A percentile compares a stretch with the other conserved stretches of the same genome.
These are phyloP conservation scores for Aix galericulata DNA, from an alignment of 2,113 vertebrate genomes.

Conservation along the genomic window DNA sequence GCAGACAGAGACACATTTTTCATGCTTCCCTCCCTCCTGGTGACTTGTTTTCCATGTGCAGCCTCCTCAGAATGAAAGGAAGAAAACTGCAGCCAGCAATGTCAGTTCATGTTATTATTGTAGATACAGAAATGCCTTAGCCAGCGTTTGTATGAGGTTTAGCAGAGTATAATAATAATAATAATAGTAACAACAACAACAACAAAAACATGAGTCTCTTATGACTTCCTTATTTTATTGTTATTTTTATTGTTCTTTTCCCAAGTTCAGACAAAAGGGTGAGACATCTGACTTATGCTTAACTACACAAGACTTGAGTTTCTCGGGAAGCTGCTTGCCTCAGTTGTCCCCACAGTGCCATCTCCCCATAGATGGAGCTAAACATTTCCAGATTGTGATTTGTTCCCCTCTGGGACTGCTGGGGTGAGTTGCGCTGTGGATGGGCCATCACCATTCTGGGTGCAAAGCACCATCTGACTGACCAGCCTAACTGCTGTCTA, in stretches of 20 bases:
- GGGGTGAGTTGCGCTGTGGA: not conserved
- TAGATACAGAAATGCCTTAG: constrained; percentile 41
- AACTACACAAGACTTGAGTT: not conserved
- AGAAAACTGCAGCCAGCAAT: not conserved
- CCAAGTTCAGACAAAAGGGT: constrained; percentile 11
- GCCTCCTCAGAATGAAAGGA: constrained; percentile 27
- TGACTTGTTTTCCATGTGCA: constrained; percentile 33
- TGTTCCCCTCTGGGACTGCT: not conserved
- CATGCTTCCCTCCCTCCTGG: not conserved
- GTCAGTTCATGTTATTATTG: constrained; percentile 43
- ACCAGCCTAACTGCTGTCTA: not conserved
- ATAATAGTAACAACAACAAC: not conserved
- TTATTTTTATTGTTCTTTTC: constrained; percentile 41
- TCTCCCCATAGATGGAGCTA: not conserved
- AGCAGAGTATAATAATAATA: not conserved
- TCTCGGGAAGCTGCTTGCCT: not conserved
- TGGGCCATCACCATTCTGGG: not conserved
- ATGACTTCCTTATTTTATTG: constrained; percentile 36
- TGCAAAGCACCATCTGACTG: not conserved
- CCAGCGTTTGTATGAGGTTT: constrained; percentile 37
- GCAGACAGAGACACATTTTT: constrained; percentile 57
- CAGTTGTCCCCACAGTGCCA: not conserved
- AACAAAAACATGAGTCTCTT: not conserved
- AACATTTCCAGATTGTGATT: not conserved
- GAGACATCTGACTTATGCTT: not conserved